phyloP scores from a whole-genome alignment of 1,140 invertebrate species.

The Bombus vancouverensis region DNA sequence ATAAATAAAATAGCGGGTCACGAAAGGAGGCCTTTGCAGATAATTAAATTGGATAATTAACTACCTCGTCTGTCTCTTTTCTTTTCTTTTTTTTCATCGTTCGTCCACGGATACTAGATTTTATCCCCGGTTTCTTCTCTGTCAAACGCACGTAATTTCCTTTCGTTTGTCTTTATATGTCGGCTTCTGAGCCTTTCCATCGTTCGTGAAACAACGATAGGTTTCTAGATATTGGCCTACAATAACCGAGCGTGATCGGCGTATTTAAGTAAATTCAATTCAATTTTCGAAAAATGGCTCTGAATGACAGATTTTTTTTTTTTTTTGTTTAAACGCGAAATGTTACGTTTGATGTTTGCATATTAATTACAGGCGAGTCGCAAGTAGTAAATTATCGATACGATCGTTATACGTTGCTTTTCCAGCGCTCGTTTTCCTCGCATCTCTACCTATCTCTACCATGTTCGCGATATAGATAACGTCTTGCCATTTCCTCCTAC shows the following conservation, averaged over 20 bases:
- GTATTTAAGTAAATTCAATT: background rate
- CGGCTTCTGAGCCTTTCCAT: background rate
- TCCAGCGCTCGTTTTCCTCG: no score
- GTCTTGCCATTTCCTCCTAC: no score
- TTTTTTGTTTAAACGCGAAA: no score
- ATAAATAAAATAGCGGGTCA: background rate
- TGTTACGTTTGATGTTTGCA: no score
- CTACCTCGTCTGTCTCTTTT: background rate
- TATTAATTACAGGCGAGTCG: no score
- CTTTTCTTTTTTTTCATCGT: background rate
- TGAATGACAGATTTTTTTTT: background rate
- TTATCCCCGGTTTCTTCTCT: constrained; percentile 38
- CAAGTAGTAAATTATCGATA: no score
- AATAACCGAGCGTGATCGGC: constrained; percentile 14
- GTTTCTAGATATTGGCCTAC: constrained; percentile 36
- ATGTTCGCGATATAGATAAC: no score
- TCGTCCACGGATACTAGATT: constrained; percentile 31
- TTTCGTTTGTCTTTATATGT: background rate
- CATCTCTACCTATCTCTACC: no score
- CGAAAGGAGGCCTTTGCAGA: background rate
- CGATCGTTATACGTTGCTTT: no score
- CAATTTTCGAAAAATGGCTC: background rate
- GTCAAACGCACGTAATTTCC: constrained; percentile 14
- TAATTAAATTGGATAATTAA: constrained; percentile 46
- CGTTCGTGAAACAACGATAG: constrained; percentile 34